Evolutionary conservation across 1,140 invertebrate genomes (phyloP).

Genomic region (Nomia melanderi): DNA sequence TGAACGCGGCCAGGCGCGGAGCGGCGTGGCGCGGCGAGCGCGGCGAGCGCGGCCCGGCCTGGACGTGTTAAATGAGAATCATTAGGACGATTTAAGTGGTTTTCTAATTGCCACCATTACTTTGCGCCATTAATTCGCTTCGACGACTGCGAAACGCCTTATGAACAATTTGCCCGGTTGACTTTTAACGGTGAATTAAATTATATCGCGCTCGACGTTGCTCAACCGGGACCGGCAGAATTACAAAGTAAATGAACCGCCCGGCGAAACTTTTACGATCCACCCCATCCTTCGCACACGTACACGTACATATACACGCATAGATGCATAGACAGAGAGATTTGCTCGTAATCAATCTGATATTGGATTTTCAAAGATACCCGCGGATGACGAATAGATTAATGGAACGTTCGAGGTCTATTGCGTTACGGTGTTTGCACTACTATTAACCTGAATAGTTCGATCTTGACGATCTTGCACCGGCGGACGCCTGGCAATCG

Average conservation of each 20-base stretch:
- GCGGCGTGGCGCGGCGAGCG: no score
- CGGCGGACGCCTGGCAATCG: no score
- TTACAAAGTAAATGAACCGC: neutral
- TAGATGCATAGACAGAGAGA: no score
- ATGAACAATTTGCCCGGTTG: conserved; percentile 14
- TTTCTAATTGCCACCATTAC: conserved; percentile 42
- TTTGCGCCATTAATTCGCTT: conserved; percentile 15
- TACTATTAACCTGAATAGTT: neutral
- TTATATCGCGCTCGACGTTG: conserved; percentile 1
- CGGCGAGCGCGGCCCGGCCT: neutral
- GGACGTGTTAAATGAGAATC: conserved; percentile 38
- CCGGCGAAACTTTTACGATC: neutral
- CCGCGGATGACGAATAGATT: neutral
- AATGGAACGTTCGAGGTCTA: neutral
- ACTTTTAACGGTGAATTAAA: neutral
- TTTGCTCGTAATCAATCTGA: neutral
- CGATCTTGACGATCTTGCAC: no score
- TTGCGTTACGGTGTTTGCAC: neutral
- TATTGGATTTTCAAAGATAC: conserved; percentile 1
- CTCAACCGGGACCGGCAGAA: neutral
- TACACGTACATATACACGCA: no score
- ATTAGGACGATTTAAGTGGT: conserved; percentile 36
- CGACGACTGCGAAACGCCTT: conserved; percentile 13
- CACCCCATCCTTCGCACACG: no score
- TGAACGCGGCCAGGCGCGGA: neutral